These are phyloP conservation scores for Octonoba sinensis DNA, from an alignment of 2,888 invertebrate species.

Conservation along the genomic window DNA sequence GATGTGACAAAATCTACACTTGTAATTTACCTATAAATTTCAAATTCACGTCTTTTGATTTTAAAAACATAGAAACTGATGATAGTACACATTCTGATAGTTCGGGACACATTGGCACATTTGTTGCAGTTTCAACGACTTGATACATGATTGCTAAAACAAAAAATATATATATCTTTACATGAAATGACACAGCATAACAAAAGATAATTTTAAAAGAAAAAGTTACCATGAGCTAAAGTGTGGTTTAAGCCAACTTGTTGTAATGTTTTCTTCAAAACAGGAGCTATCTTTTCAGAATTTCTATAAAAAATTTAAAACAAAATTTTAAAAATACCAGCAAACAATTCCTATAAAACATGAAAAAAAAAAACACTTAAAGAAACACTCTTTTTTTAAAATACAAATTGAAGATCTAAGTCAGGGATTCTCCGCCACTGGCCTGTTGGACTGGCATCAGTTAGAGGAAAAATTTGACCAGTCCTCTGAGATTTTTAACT, in stretches of 20 bases:
- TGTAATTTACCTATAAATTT: constrained; percentile 46
- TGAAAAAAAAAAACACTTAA: too few relatives aligned
- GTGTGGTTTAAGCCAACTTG: constrained; percentile 68
- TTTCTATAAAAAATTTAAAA: constrained; percentile 25
- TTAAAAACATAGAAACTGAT: constrained; percentile 46
- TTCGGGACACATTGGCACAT: constrained; percentile 21
- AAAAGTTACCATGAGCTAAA: constrained; percentile 67
- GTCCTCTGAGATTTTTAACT: too few relatives aligned
- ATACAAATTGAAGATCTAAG: too few relatives aligned
- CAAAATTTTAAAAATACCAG: too few relatives aligned
- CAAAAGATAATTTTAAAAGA: constrained; percentile 7
- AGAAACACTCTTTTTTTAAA: too few relatives aligned
- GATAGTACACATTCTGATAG: constrained; percentile 27
- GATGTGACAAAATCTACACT: neutral
- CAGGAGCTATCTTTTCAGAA: constrained; percentile 38
- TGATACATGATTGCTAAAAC: constrained; percentile 68
- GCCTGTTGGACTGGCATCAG: too few relatives aligned
- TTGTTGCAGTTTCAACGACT: constrained; percentile 68
- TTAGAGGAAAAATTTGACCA: too few relatives aligned
- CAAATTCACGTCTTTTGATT: constrained; percentile 51
- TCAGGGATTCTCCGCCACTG: too few relatives aligned
- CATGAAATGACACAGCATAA: neutral
- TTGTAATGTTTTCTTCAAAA: constrained; percentile 68
- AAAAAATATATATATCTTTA: neutral
- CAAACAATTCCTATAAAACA: too few relatives aligned